These are phyloP conservation scores for Orussus abietinus DNA, from an alignment of 1,140 invertebrate species.

Conservation along the genomic window DNA sequence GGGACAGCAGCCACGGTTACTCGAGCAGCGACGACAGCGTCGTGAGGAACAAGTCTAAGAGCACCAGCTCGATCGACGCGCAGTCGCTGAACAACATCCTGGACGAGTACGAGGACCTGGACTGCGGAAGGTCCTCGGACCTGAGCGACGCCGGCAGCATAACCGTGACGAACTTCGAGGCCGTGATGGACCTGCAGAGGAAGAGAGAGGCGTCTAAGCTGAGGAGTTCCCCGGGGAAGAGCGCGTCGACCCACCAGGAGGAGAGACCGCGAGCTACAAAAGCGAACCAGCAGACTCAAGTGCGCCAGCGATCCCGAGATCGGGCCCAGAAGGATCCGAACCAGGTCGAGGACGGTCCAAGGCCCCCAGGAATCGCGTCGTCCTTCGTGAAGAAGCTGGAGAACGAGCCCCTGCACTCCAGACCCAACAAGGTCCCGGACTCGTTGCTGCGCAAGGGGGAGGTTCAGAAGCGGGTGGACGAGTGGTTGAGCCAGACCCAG, in stretches of 20 bases:
- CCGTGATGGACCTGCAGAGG: constrained; percentile 23
- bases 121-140: constrained; percentile 32
- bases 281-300: constrained; percentile 34
- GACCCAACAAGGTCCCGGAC: constrained; percentile 18
- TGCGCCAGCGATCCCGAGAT: constrained; percentile 35
- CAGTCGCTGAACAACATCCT: constrained; percentile 42
- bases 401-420: background rate
- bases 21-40: constrained; percentile 39
- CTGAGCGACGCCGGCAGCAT: constrained; percentile 32
- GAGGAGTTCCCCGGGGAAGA: background rate
- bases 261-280: constrained; percentile 15
- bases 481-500: constrained; percentile 38
- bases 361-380: background rate
- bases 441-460: constrained; percentile 34
- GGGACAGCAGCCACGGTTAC: constrained; percentile 14
- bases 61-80: constrained; percentile 39
- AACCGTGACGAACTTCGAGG: constrained; percentile 31
- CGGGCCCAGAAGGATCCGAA: constrained; percentile 18
- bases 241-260: constrained; percentile 8
- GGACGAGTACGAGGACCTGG: constrained; percentile 38
- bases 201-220: constrained; percentile 6
- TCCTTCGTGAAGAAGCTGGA: background rate
- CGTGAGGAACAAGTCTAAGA: constrained; percentile 33
- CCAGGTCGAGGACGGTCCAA: constrained; percentile 7
- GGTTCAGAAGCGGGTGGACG: constrained; percentile 39